These are phyloP conservation scores for Psylliodes chrysocephalus DNA, from an alignment of 2,888 invertebrate species.

Conservation along the genomic window DNA sequence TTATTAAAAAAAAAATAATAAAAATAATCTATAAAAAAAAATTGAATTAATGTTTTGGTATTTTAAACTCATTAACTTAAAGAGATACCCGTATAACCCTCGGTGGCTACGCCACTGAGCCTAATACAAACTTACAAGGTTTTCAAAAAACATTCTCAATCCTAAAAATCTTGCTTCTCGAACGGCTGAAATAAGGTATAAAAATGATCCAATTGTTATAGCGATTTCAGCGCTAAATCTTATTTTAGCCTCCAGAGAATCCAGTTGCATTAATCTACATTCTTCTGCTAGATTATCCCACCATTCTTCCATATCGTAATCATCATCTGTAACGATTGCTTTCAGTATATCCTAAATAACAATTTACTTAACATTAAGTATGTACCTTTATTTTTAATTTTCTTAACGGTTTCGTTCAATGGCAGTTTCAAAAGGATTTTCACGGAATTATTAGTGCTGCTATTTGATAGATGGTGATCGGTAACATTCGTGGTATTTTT, in stretches of 20 bases:
- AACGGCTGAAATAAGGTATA: conserved; percentile 85
- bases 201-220: conserved; percentile 83
- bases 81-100: no score
- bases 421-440: conserved; percentile 3
- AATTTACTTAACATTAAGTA: not conserved
- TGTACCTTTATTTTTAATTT: conserved; percentile 14
- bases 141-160: conserved; percentile 93
- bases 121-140: conserved; percentile 80
- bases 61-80: no score
- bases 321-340: conserved; percentile 56
- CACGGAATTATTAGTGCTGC: conserved; percentile 32
- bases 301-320: conserved; percentile 72
- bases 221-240: conserved; percentile 82
- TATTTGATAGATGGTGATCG: conserved; percentile 37
- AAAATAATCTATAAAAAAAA: no score
- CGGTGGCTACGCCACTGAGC: no score
- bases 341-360: no score
- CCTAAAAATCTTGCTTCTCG: conserved; percentile 92
- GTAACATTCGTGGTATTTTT: conserved; percentile 30
- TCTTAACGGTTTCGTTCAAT: conserved; percentile 20
- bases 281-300: conserved; percentile 79
- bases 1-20: no score
- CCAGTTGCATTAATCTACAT: conserved; percentile 76
- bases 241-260: conserved; percentile 70
- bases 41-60: no score